These are phyloP conservation scores for Chromis chromis DNA, from an alignment of 2,797 vertebrate genomes.

Conservation along the genomic window DNA sequence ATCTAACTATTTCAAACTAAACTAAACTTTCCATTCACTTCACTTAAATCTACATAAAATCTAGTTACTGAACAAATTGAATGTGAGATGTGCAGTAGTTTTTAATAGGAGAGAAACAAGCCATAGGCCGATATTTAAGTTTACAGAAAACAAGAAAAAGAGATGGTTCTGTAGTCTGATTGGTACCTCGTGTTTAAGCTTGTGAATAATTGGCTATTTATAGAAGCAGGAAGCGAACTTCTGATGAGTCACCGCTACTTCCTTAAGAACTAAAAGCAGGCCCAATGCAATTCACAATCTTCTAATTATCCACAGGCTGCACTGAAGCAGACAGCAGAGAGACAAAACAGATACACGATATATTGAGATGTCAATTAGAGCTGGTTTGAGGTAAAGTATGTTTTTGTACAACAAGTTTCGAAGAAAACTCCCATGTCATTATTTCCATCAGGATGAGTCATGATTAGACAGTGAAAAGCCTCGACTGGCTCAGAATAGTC, in stretches of 20 bases:
- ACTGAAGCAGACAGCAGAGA: slow-evolving; percentile 15
- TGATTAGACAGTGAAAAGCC: slow-evolving; percentile 23
- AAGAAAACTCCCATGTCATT: slow-evolving; percentile 1
- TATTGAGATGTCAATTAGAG: background rate
- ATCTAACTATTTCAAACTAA: slow-evolving; percentile 10
- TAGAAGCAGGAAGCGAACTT: slow-evolving; percentile 71
- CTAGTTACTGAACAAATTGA: background rate
- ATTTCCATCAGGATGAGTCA: slow-evolving; percentile 50
- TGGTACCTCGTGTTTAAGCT: slow-evolving; percentile 54
- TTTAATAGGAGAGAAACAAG: background rate
- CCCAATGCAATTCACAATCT: slow-evolving; percentile 36
- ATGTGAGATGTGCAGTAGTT: slow-evolving; percentile 2
- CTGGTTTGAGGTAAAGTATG: background rate
- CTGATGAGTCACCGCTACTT: slow-evolving; percentile 76
- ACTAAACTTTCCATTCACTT: background rate
- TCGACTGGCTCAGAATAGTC: background rate
- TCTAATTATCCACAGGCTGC: slow-evolving; percentile 49
- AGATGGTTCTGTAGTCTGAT: slow-evolving; percentile 34
- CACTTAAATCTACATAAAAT: background rate
- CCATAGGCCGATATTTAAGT: slow-evolving; percentile 13
- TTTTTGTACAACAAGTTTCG: slow-evolving; percentile 2
- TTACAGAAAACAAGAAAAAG: slow-evolving; percentile 35
- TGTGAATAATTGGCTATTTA: slow-evolving; percentile 69
- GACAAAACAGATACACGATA: slow-evolving; percentile 22
- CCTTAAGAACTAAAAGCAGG: slow-evolving; percentile 58